Evolutionary conservation across 1,140 invertebrate genomes (phyloP), one percentile per base, ranked within the genome.

Genomic region (Plectus sambesii): DNA sequence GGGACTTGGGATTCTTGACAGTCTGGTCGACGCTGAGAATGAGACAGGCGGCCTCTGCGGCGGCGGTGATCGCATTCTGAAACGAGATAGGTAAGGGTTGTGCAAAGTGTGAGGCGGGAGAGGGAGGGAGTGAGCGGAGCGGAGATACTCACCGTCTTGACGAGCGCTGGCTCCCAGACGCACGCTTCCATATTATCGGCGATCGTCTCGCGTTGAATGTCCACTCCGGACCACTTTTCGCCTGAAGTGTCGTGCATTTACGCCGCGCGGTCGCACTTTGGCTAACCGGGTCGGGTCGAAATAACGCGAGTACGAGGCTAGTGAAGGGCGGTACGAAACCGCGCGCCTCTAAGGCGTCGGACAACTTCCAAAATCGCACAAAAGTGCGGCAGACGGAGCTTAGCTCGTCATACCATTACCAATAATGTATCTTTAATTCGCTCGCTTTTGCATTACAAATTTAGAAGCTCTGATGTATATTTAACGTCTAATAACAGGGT

Each of bases 21-120:
- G 92, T 98, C 71, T 99, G 90, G 69, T 99, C 94, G 1, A 99
- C 86, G 0, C 89, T 96, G 0, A 99, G 74, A 60, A 98, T 87
- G 26, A 93, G 77, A 71, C 87, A 92, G 20, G 89, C 83, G 2
- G 93, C 93, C 74, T 99, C 94, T 37, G 82, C 81, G 2, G 93
- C 94, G 27, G 93, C 88, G 9, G 83, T 89, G 30, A 98, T 73
- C 1, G 93, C 92, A 71, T 99, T 99, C 25, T 69, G 39, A 38
- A 60, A 53, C n/a, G n/a, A n/a, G n/a, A n/a, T n/a, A 9, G 6
- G 17, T 27, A 20, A 27, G 9, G 17, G 24, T 12, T 12, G 15
- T 19, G 20, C 9, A 50, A 51, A 30, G 43, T 15, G 5, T 33
- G 20, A 15, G 15, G 23, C 42, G 30, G 30, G 42, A 33, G 12